Conservation (phyloP, 2,888 invertebrate genomes). For the Parapristionchus giblindavisi region DNA sequence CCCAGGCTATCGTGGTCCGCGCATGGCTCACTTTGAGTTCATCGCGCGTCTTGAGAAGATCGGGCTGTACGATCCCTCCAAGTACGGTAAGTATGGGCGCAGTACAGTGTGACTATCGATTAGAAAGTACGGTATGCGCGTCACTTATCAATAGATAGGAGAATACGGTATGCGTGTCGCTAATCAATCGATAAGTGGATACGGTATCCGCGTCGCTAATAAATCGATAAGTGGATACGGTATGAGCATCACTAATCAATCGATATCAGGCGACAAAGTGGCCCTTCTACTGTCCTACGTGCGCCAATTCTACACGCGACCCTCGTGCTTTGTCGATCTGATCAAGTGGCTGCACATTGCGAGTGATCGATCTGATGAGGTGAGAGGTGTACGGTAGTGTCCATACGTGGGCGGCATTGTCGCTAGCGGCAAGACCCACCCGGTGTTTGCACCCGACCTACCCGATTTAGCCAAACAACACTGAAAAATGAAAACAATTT, state of each 20-base stretch:
- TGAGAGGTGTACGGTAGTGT: background rate
- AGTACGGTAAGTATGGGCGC: constrained; percentile 6
- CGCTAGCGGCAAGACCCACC: no score
- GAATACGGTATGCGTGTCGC: no score
- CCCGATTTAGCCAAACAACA: background rate
- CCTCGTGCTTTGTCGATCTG: constrained; percentile 86
- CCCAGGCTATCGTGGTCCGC: constrained; percentile 38
- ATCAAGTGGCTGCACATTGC: constrained; percentile 80
- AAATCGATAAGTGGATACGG: no score
- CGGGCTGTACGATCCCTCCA: background rate
- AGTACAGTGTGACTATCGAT: no score
- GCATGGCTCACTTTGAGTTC: constrained; percentile 39
- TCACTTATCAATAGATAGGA: background rate
- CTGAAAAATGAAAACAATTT: no score
- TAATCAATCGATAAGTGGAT: no score
- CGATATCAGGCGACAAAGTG: constrained; percentile 67
- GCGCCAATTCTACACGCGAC: constrained; percentile 83
- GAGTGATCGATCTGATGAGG: constrained; percentile 61
- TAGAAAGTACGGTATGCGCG: no score
- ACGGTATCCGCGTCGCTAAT: no score
- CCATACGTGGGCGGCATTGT: no score
- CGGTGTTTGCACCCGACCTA: no score
- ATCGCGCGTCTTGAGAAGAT: background rate
- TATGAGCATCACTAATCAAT: no score
- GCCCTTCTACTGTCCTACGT: constrained; percentile 81